Percentiles rank a stretch among this genome's conserved stretches.
Evolutionary conservation across 30 jellyfish, hydroid and myxozoan species (phyloP).

Genomic region (Pelagia noctiluca): DNA sequence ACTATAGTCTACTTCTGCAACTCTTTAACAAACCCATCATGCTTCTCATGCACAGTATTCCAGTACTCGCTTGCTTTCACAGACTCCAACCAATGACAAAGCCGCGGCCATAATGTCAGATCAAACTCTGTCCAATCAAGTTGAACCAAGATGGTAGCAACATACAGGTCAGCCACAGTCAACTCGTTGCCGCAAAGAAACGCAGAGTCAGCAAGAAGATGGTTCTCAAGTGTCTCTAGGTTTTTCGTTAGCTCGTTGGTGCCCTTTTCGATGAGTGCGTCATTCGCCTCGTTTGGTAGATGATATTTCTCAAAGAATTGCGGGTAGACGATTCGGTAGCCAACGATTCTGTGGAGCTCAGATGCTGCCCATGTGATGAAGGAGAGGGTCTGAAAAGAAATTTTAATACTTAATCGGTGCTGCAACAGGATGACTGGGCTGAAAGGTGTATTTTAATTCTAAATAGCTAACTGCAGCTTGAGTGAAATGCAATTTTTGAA

Average conservation of each 20-base stretch:
- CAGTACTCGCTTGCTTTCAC: slow-evolving; percentile 60
- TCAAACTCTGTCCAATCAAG: slow-evolving; percentile 94
- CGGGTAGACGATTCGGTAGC: slow-evolving; percentile 86
- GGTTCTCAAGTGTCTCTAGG: slow-evolving; percentile 80
- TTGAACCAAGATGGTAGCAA: slow-evolving; percentile 85
- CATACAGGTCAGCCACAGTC: slow-evolving; percentile 85
- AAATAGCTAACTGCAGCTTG: no score
- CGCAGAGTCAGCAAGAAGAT: slow-evolving; percentile 50
- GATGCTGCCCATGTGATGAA: slow-evolving; percentile 80
- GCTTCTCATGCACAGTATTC: slow-evolving; percentile 90
- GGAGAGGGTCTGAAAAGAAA: slow-evolving; percentile 67
- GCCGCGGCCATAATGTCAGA: slow-evolving; percentile 81
- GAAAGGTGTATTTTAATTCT: no score
- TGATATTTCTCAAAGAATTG: slow-evolving; percentile 86
- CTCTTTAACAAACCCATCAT: slow-evolving; percentile 77
- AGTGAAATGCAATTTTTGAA: no score
- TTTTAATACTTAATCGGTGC: background rate
- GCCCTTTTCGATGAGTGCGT: slow-evolving; percentile 89
- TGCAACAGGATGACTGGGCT: background rate
- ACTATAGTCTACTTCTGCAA: slow-evolving; percentile 47
- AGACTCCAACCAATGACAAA: slow-evolving; percentile 66
- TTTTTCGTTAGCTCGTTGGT: slow-evolving; percentile 79
- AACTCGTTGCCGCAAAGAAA: slow-evolving; percentile 70
- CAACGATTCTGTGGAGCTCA: slow-evolving; percentile 83
- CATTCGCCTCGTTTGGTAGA: slow-evolving; percentile 89